phyloP scores from a whole-genome alignment of 2,113 vertebrate genomes.

The Trematomus loennbergii region DNA sequence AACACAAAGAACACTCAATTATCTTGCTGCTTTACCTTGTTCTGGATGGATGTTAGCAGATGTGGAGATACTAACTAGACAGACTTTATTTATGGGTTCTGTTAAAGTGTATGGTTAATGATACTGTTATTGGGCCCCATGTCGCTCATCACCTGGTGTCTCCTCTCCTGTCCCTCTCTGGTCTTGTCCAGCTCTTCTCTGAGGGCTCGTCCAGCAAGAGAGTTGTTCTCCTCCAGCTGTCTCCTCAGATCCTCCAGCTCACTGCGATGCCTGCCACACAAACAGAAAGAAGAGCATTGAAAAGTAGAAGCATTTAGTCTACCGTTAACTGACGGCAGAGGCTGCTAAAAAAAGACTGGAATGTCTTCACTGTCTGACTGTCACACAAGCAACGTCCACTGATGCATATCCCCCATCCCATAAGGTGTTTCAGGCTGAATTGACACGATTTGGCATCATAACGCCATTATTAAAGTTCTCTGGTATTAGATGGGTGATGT shows the following conservation, averaged over 20 bases:
- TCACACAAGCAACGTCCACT: no score
- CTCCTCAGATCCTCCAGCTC: conserved; percentile 90
- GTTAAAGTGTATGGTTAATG: no score
- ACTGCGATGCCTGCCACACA: conserved; percentile 85
- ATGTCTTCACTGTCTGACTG: no score
- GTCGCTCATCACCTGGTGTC: conserved; percentile 88
- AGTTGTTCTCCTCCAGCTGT: conserved; percentile 91
- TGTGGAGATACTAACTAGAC: background rate
- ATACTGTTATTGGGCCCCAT: background rate
- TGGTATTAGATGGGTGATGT: no score
- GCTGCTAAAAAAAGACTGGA: no score
- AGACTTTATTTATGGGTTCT: no score
- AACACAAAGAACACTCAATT: conserved; percentile 3
- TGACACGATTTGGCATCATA: no score
- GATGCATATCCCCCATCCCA: no score
- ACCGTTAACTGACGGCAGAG: no score
- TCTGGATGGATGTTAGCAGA: background rate
- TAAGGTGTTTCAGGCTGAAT: no score
- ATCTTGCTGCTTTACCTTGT: background rate
- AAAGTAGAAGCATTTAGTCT: background rate
- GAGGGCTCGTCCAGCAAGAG: conserved; percentile 81
- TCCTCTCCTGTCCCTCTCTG: conserved; percentile 89
- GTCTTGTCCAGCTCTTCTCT: conserved; percentile 89
- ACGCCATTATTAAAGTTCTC: no score
- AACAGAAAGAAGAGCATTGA: background rate